Evolutionary conservation across 2,797 vertebrate genomes (phyloP), one percentile per base, ranked within the genome.

Genomic region (Hapalemur alaotrensis): DNA sequence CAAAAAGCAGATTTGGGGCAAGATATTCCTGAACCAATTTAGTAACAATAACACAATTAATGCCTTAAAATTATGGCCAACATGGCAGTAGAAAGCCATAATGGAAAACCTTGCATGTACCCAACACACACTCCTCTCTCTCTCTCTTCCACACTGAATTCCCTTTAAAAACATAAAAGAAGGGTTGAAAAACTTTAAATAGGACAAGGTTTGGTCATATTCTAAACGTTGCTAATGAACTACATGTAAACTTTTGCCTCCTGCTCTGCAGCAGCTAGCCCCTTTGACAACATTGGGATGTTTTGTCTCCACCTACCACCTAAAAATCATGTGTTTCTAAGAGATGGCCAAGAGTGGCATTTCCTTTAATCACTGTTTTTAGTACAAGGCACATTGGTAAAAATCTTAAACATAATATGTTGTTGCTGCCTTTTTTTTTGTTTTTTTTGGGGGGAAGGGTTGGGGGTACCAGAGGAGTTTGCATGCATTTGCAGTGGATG

Each of bases 261-360:
- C 43, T 78, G 18, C 9, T 79, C 8, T 81, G 11, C 18, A 75
- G 7, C 35, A 89, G 2, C 43, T 7, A 92, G 7, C 30, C 41
- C 30, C 28, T 75, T 87, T 59, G 52, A 70, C 13, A 78, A 80
- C 43, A 11, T 15, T 93, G 5, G 7, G 30, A 32, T 82, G 15
- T 70, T 82, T 30, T 83, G 9, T 92, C 81, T 86, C 11, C 3
- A 0, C 52, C 32, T 82, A 1, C 14, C 46, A 87, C 35, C 38
- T 63, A n/a, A 91, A 50, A 96, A 73, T 92, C 13, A 79, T 92
- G 84, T 93, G 28, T 86, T 73, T 52, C 41, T 75, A 93, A 57
- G 75, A 91, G 30, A 59, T 82, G 61, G 4, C 54, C n/a, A 57
- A 63, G 15, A 80, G 32, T 87, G 23, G 5, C 9, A 41, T 41